These are phyloP conservation scores for Incurvaria masculella DNA, from an alignment of 2,888 invertebrate species.

Conservation along the genomic window DNA sequence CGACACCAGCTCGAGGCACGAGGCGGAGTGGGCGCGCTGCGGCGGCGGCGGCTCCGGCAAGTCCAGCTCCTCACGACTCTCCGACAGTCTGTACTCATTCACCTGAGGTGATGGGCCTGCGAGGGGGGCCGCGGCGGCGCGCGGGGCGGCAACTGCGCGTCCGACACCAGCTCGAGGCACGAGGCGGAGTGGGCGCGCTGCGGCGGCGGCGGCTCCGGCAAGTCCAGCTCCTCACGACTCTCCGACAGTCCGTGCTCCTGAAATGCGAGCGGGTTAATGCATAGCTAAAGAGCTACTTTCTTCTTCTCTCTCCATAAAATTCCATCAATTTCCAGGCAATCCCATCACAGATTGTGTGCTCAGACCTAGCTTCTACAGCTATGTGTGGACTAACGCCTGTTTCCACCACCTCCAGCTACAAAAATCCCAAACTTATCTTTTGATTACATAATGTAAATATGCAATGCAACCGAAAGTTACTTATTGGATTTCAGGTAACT, in stretches of 20 bases:
- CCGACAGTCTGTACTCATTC: constrained; percentile 42
- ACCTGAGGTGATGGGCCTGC: constrained; percentile 1
- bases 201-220: constrained; percentile 29
- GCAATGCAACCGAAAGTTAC: too few species aligned
- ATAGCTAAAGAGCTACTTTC: too few species aligned
- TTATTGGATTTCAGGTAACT: too few species aligned
- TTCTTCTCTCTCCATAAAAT: too few species aligned
- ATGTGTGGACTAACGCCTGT: too few species aligned
- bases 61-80: constrained; percentile 43
- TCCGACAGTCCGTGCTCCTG: constrained; percentile 44
- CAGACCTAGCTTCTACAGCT: too few species aligned
- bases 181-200: constrained; percentile 64
- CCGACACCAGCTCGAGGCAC: constrained; percentile 54
- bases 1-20: constrained; percentile 57
- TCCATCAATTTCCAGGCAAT: too few species aligned
- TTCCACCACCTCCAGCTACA: too few species aligned
- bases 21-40: constrained; percentile 62
- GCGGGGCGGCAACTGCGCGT: constrained; percentile 19
- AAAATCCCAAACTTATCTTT: too few species aligned
- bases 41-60: constrained; percentile 29
- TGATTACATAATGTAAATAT: too few species aligned
- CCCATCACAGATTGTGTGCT: too few species aligned
- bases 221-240: constrained; percentile 40
- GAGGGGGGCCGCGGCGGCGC: constrained; percentile 4
- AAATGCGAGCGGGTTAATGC: too few species aligned